Evolutionary conservation across 2,888 invertebrate genomes (phyloP).

Genomic region (Amblyjoppa fuscipennis): DNA sequence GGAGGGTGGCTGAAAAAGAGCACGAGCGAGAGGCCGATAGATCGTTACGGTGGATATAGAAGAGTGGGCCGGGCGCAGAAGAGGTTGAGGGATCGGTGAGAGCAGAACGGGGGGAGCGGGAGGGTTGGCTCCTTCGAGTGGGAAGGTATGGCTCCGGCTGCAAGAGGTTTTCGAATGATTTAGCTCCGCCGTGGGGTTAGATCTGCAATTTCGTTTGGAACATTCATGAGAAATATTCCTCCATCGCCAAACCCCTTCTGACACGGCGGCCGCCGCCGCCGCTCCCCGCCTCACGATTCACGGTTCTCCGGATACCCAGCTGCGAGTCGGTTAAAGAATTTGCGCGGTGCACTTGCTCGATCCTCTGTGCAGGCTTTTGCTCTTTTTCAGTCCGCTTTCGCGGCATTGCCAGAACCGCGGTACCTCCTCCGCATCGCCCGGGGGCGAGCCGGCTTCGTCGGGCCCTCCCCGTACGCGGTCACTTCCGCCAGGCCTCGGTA

Average conservation of each 20-base stretch:
- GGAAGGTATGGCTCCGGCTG: constrained; percentile 66
- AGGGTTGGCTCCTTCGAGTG: constrained; percentile 52
- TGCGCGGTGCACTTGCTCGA: constrained; percentile 73
- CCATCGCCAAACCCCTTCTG: constrained; percentile 70
- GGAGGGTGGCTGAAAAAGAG: constrained; percentile 40
- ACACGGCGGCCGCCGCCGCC: neutral
- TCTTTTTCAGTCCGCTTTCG: constrained; percentile 22
- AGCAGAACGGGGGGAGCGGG: constrained; percentile 50
- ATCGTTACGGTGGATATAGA: constrained; percentile 59
- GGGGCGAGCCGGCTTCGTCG: constrained; percentile 16
- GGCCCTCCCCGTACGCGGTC: constrained; percentile 15
- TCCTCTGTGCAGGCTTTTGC: constrained; percentile 45
- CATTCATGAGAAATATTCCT: constrained; percentile 84
- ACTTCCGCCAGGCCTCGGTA: constrained; percentile 16
- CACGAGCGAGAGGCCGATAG: constrained; percentile 57
- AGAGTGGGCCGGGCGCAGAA: constrained; percentile 53
- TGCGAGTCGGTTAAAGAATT: constrained; percentile 81
- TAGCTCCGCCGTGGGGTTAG: constrained; percentile 83
- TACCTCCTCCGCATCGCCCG: neutral
- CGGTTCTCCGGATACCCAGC: constrained; percentile 34
- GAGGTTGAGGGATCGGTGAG: constrained; percentile 52
- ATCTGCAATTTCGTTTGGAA: constrained; percentile 84
- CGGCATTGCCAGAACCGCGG: neutral
- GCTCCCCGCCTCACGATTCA: constrained; percentile 13
- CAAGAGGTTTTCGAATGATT: constrained; percentile 80